phyloP scores from a whole-genome alignment of 2,797 vertebrate species.

The Pseudocheirus occidentalis region DNA sequence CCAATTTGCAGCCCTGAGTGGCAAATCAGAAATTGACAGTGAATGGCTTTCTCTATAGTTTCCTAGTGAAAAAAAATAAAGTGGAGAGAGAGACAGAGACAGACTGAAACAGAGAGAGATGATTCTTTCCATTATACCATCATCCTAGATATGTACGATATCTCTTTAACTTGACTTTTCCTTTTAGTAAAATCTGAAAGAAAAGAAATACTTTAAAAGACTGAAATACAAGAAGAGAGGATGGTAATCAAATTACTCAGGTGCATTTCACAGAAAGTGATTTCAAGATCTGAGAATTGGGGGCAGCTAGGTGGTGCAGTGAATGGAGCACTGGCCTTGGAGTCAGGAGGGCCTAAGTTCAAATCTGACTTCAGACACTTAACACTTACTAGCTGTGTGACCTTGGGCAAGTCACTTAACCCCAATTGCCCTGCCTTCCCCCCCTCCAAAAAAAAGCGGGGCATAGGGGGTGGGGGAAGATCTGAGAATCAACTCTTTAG shows the following conservation, averaged over 20 bases:
- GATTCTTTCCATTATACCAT: background rate
- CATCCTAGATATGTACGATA: background rate
- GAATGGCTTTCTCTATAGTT: background rate
- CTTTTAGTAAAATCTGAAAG: background rate
- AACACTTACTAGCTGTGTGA: no score
- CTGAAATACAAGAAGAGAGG: background rate
- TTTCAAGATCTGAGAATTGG: conserved; percentile 19
- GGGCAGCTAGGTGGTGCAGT: no score
- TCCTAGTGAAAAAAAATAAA: background rate
- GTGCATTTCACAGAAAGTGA: background rate
- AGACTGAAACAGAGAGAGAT: background rate
- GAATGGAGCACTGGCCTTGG: no score
- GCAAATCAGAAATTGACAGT: background rate
- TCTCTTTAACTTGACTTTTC: background rate
- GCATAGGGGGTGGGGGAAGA: no score
- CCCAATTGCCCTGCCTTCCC: no score
- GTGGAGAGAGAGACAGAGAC: background rate
- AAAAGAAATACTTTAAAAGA: background rate
- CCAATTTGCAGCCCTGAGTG: background rate
- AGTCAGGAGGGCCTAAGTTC: no score
- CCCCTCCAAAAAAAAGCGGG: no score
- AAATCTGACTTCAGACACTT: no score
- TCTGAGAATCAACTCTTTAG: conserved; percentile 5
- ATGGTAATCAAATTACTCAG: background rate
- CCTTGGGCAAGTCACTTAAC: no score